Evolutionary conservation across 2,113 vertebrate species (phyloP).

Genomic region (Aix galericulata): DNA sequence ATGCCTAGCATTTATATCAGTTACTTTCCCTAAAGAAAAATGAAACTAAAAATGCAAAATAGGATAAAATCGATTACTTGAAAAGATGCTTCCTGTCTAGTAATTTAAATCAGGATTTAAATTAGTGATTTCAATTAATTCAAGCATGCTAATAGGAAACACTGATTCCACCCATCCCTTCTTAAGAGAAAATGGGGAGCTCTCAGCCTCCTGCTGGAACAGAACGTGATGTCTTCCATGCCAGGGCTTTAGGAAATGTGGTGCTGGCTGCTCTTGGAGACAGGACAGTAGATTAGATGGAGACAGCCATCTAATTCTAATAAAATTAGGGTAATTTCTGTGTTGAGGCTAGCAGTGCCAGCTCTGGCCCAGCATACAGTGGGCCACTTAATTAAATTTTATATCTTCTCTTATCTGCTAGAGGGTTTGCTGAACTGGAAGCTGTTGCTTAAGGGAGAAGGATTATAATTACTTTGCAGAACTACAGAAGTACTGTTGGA

Average conservation of each 20-base stretch:
- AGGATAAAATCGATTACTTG: not conserved
- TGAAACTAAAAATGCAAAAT: not conserved
- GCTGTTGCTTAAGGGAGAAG: not conserved
- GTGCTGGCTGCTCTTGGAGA: not conserved
- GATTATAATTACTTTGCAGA: not conserved
- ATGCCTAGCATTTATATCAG: accelerated
- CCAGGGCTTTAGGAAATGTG: not conserved
- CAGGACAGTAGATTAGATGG: accelerated
- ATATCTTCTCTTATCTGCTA: too few relatives aligned
- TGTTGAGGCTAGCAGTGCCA: not conserved
- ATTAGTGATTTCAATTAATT: not conserved
- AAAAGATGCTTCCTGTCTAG: not conserved
- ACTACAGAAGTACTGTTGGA: not conserved
- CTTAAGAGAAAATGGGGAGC: not conserved
- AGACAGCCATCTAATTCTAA: too few relatives aligned
- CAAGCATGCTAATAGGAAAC: not conserved
- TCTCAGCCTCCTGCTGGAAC: not conserved
- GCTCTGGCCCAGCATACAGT: not conserved
- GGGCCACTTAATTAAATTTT: not conserved
- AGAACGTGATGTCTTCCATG: accelerated
- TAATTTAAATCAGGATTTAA: not conserved
- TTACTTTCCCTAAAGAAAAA: not conserved
- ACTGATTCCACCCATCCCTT: too few relatives aligned
- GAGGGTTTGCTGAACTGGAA: not conserved
- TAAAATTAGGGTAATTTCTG: accelerated